Percentiles rank a stretch among this genome's conserved stretches.
Evolutionary conservation across 2,113 vertebrate species (phyloP).

Genomic region (Istiophorus platypterus): DNA sequence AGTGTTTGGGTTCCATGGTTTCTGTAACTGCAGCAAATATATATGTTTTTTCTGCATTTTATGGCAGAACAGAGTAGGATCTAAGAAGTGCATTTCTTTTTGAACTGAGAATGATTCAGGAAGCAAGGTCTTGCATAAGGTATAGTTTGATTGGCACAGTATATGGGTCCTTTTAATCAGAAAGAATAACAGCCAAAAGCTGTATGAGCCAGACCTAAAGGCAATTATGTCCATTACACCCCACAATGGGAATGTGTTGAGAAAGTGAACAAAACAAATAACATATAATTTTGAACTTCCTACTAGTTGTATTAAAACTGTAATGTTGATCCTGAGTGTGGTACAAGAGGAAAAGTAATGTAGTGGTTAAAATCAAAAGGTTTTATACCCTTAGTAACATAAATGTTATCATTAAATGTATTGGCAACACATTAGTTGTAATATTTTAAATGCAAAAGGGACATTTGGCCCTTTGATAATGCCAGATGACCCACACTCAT

Average conservation of each 20-base stretch:
- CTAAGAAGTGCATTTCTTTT: neutral
- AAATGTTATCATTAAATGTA: neutral
- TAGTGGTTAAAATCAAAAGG: neutral
- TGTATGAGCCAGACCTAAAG: too few relatives aligned
- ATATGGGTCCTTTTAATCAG: neutral
- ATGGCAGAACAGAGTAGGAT: neutral
- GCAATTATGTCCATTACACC: too few relatives aligned
- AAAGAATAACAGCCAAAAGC: neutral
- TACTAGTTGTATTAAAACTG: neutral
- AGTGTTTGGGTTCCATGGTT: neutral
- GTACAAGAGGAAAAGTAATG: neutral
- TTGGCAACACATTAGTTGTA: too few relatives aligned
- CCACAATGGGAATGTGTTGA: neutral
- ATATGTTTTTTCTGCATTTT: neutral
- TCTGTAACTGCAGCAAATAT: neutral
- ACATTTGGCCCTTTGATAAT: too few relatives aligned
- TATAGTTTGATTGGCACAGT: neutral
- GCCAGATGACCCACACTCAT: too few relatives aligned
- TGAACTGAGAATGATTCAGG: neutral
- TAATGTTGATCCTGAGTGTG: neutral
- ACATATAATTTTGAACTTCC: too few relatives aligned
- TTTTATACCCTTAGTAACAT: neutral
- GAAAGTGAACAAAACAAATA: neutral
- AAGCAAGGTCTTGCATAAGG: neutral
- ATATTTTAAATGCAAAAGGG: too few relatives aligned